These are phyloP conservation scores for Parnassius mnemosyne DNA, from an alignment of 2,888 invertebrate genomes.

Conservation along the genomic window DNA sequence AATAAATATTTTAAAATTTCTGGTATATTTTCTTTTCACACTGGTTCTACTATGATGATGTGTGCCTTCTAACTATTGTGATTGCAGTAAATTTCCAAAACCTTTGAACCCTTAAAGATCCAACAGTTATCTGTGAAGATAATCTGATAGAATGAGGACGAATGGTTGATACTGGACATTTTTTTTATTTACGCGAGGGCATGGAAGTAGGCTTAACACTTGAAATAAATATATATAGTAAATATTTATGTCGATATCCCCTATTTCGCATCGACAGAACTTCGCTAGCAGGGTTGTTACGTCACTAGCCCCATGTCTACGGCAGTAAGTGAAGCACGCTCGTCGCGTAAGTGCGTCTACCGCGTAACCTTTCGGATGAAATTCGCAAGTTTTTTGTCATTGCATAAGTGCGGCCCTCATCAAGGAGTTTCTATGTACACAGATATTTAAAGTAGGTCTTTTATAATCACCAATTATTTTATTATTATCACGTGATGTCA, in stretches of 20 bases:
- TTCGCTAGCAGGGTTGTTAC: conserved; percentile 35
- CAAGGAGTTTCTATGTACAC: conserved; percentile 15
- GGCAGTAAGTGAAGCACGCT: conserved; percentile 59
- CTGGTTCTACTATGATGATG: too few relatives aligned
- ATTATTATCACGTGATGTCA: background rate
- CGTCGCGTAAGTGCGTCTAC: conserved; percentile 54
- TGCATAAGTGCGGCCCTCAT: conserved; percentile 19
- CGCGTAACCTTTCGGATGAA: conserved; percentile 46
- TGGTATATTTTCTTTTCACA: too few relatives aligned
- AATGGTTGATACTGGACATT: too few relatives aligned
- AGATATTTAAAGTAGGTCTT: conserved; percentile 23
- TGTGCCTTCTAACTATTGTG: too few relatives aligned
- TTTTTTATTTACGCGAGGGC: too few relatives aligned
- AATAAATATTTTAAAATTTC: too few relatives aligned
- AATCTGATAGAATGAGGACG: too few relatives aligned
- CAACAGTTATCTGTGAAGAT: too few relatives aligned
- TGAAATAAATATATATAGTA: too few relatives aligned
- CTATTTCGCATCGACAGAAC: conserved; percentile 43
- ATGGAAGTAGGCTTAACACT: too few relatives aligned
- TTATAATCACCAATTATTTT: conserved; percentile 22
- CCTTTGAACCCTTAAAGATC: too few relatives aligned
- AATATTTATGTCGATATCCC: conserved; percentile 1
- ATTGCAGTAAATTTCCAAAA: too few relatives aligned
- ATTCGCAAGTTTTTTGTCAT: conserved; percentile 22
- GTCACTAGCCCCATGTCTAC: conserved; percentile 51